Percentiles rank a stretch among this genome's conserved stretches.
Conservation (phyloP, 2,113 vertebrate species). For the Halcyon malimbica region DNA sequence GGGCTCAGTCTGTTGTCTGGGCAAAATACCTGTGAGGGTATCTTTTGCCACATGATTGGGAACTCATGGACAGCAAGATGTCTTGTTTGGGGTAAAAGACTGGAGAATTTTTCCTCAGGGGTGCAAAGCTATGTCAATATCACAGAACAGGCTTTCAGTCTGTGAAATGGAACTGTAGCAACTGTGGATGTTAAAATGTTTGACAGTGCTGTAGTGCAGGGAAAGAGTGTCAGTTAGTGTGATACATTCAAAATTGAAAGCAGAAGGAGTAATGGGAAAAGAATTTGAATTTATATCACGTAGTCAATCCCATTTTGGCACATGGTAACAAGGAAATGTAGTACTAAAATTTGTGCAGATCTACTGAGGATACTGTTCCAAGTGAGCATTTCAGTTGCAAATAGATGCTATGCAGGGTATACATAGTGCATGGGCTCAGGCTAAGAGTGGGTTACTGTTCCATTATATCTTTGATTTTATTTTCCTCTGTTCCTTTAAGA, state of each 20-base stretch:
- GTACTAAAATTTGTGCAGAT: not conserved
- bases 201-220: not conserved
- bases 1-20: not conserved
- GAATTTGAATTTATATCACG: not conserved
- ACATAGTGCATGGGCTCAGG: not conserved
- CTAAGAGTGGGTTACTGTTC: not conserved
- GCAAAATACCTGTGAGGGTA: not conserved
- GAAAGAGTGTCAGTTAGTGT: not conserved
- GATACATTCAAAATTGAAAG: not conserved
- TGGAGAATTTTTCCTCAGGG: not conserved
- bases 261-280: not conserved
- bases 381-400: not conserved
- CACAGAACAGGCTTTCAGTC: not conserved
- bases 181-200: not conserved
- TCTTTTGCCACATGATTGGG: not conserved
- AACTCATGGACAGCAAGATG: not conserved
- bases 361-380: not conserved
- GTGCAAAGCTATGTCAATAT: not conserved
- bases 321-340: not conserved
- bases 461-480: not conserved
- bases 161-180: not conserved
- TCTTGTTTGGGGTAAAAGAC: not conserved
- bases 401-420: not conserved
- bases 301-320: not conserved
- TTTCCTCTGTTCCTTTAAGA: not conserved